Percentiles rank a stretch among this genome's conserved stretches.
phyloP scores from a whole-genome alignment of 1,140 invertebrate genomes.

The Galleria mellonella region DNA sequence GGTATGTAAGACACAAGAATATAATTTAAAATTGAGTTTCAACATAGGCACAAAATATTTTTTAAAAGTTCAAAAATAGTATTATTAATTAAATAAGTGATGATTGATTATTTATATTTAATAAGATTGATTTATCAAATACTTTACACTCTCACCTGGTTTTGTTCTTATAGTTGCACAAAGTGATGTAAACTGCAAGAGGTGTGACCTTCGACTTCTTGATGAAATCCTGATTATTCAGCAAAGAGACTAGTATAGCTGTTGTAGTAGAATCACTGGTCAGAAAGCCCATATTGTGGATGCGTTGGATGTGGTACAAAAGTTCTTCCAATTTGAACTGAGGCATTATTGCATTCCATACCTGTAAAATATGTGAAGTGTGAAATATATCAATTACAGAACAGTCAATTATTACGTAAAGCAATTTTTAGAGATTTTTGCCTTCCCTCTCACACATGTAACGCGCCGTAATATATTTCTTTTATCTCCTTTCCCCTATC shows the following conservation, averaged over 20 bases:
- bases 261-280: constrained; percentile 54
- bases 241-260: constrained; percentile 39
- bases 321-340: constrained; percentile 75
- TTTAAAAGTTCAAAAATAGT: too few relatives aligned
- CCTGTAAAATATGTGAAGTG: constrained; percentile 25
- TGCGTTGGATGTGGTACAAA: constrained; percentile 78
- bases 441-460: too few relatives aligned
- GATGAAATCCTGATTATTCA: constrained; percentile 44
- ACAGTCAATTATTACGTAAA: neutral
- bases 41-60: too few relatives aligned
- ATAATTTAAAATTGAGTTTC: too few relatives aligned
- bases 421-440: neutral
- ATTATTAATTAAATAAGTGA: too few relatives aligned
- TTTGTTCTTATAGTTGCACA: constrained; percentile 52
- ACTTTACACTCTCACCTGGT: constrained; percentile 24
- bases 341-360: constrained; percentile 79
- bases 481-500: too few relatives aligned
- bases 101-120: too few relatives aligned
- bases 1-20: too few relatives aligned
- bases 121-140: too few relatives aligned
- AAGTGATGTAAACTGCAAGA: constrained; percentile 50
- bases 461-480: too few relatives aligned
- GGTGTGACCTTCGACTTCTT: constrained; percentile 54
- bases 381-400: neutral
- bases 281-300: constrained; percentile 78